Conservation (phyloP, 1,140 invertebrate species). For the Platorchestia sp. region DNA sequence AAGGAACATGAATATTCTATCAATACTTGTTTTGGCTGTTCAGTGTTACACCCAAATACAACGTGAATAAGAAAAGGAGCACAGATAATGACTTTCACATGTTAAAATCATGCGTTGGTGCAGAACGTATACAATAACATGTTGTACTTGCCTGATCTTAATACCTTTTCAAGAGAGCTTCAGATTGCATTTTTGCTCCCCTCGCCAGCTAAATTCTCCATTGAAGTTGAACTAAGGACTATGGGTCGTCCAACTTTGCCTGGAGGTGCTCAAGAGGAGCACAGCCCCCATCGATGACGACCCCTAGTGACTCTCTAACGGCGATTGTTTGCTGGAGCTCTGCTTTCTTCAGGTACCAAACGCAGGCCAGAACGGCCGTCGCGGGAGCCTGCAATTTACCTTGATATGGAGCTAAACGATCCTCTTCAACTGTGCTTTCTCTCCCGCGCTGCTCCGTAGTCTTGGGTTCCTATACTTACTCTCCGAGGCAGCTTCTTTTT, state of each 20-base stretch:
- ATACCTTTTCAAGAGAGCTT: background rate
- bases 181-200: background rate
- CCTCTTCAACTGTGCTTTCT: background rate
- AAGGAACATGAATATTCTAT: too few species aligned
- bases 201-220: background rate
- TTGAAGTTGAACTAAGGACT: background rate
- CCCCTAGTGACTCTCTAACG: background rate
- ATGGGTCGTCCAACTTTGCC: background rate
- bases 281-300: background rate
- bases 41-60: background rate
- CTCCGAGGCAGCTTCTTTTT: background rate
- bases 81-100: background rate
- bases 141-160: background rate
- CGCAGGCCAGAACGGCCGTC: conserved; percentile 25
- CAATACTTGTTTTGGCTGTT: background rate
- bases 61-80: background rate
- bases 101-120: background rate
- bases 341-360: conserved; percentile 20
- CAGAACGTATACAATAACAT: background rate
- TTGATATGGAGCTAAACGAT: conserved; percentile 35
- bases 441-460: background rate
- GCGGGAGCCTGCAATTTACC: conserved; percentile 13
- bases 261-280: background rate
- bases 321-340: conserved; percentile 11
- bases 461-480: background rate